These are phyloP conservation scores for Paramisgurnus dabryanus DNA, from an alignment of 2,113 vertebrate genomes.

Conservation along the genomic window DNA sequence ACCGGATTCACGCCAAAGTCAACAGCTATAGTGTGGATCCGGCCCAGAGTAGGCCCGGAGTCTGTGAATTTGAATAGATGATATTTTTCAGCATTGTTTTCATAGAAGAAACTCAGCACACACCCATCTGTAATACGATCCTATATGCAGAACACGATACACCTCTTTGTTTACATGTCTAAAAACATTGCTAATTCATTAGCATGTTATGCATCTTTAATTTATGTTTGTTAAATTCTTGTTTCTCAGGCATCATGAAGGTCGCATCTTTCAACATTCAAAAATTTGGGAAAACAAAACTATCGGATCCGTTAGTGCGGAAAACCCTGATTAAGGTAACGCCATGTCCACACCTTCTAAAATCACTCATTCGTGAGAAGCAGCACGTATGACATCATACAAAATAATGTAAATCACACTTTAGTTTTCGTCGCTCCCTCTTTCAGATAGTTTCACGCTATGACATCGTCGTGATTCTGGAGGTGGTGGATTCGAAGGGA, in stretches of 20 bases:
- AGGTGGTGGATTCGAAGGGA: constrained; percentile 72
- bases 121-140: too few relatives aligned
- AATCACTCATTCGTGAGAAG: neutral
- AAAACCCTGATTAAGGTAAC: constrained; percentile 47
- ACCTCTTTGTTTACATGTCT: too few relatives aligned
- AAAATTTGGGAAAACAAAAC: constrained; percentile 58
- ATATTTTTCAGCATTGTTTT: too few relatives aligned
- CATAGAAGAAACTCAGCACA: too few relatives aligned
- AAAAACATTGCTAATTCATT: too few relatives aligned
- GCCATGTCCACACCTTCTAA: neutral
- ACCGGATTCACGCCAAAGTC: too few relatives aligned
- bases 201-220: too few relatives aligned
- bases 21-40: too few relatives aligned
- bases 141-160: too few relatives aligned
- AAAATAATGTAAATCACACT: neutral
- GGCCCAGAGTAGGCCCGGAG: too few relatives aligned
- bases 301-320: constrained; percentile 39
- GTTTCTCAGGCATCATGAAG: constrained; percentile 56
- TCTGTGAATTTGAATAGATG: too few relatives aligned
- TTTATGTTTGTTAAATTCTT: neutral
- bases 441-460: constrained; percentile 74
- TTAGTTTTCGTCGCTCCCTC: neutral
- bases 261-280: constrained; percentile 61
- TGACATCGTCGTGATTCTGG: constrained; percentile 76
- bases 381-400: too few relatives aligned